Evolutionary conservation across 2,113 vertebrate genomes (phyloP).

Genomic region (Australoheros scitulus): DNA sequence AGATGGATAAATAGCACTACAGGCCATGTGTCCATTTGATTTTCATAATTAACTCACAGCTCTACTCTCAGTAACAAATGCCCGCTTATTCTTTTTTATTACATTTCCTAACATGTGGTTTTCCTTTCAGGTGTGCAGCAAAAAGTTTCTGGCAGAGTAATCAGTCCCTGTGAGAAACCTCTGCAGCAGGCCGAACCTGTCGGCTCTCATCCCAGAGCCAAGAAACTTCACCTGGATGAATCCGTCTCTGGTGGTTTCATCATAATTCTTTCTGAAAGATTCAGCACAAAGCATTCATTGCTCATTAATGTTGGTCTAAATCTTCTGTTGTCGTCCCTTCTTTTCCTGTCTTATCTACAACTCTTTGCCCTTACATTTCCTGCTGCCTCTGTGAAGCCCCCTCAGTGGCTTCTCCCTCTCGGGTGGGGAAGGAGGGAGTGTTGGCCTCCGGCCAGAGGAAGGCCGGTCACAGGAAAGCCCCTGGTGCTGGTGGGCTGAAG

Average conservation of each 20-base stretch:
- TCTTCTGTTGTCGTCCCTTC: conserved; percentile 27
- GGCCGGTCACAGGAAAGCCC: conserved; percentile 57
- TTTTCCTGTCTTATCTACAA: conserved; percentile 7
- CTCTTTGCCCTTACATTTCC: not conserved
- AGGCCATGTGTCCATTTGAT: not conserved
- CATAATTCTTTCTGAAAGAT: not conserved
- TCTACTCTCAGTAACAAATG: not conserved
- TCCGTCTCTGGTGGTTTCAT: conserved; percentile 48
- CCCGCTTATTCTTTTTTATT: not conserved
- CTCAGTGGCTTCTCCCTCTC: conserved; percentile 33
- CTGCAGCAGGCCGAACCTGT: conserved; percentile 32
- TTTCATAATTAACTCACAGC: not conserved
- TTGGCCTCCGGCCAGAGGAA: conserved; percentile 40
- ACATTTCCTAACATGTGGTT: not conserved
- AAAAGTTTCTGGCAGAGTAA: not conserved
- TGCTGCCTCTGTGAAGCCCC: conserved; percentile 24
- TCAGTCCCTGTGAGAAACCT: conserved; percentile 39
- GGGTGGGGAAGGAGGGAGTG: conserved; percentile 51
- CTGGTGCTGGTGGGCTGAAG: conserved; percentile 57
- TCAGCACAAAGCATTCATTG: not conserved
- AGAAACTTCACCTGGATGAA: conserved; percentile 68
- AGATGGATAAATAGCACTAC: not conserved
- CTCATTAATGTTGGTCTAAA: conserved; percentile 12
- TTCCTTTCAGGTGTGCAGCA: conserved; percentile 50
- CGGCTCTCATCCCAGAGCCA: conserved; percentile 54